These are phyloP conservation scores for Nestor notabilis DNA, from an alignment of 2,113 vertebrate species.

Conservation along the genomic window DNA sequence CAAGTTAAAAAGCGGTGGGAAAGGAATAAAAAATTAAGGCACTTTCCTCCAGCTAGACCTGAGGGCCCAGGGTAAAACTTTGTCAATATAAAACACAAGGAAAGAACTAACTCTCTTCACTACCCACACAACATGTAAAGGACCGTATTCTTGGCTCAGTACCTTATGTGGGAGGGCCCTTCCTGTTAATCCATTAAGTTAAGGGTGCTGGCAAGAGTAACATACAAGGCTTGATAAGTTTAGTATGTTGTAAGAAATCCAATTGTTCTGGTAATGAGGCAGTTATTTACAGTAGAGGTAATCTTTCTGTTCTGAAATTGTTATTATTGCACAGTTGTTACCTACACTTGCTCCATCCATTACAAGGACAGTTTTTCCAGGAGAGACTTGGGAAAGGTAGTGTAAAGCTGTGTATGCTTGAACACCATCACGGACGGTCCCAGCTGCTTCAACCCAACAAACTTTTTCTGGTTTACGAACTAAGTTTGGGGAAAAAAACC, in stretches of 20 bases:
- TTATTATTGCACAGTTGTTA: conserved; percentile 24
- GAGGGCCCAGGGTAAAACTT: background rate
- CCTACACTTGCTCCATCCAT: conserved; percentile 93
- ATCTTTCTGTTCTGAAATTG: background rate
- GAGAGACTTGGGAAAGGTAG: conserved; percentile 82
- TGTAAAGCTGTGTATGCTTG: conserved; percentile 91
- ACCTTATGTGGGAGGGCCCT: background rate
- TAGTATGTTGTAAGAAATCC: background rate
- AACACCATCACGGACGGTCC: conserved; percentile 85
- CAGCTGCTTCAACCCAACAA: conserved; percentile 82
- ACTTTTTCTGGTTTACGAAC: conserved; percentile 91
- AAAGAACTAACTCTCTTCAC: background rate
- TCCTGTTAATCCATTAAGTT: background rate
- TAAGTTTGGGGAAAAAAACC: conserved; percentile 34
- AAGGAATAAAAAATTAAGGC: background rate
- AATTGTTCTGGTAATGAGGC: background rate
- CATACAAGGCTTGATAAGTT: background rate
- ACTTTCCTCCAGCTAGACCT: background rate
- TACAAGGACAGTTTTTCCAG: conserved; percentile 86
- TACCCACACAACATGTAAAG: background rate
- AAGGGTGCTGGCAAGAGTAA: background rate
- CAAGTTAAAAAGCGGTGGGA: background rate
- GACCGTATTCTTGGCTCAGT: background rate
- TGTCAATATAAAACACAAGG: background rate
- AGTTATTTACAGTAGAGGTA: background rate